These are phyloP conservation scores for Chloroclystis v-ata DNA, from an alignment of 2,888 invertebrate species.

Conservation along the genomic window DNA sequence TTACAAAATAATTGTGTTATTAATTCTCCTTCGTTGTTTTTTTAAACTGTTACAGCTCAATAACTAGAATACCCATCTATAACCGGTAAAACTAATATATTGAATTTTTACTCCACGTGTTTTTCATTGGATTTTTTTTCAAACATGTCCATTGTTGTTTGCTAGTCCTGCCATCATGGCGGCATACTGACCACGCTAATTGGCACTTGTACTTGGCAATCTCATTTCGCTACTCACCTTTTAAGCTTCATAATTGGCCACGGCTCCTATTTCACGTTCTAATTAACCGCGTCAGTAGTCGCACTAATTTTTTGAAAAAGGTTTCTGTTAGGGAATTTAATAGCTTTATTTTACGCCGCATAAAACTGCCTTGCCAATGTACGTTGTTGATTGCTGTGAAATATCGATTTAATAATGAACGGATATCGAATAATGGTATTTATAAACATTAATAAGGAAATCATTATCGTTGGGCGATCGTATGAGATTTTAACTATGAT, in stretches of 20 bases:
- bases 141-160: too few relatives aligned
- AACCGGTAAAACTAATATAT: too few relatives aligned
- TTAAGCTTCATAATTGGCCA: conserved; percentile 62
- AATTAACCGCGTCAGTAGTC: conserved; percentile 72
- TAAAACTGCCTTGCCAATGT: conserved; percentile 51
- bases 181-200: too few relatives aligned
- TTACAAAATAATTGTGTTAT: too few relatives aligned
- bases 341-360: conserved; percentile 61
- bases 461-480: conserved; percentile 17
- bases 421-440: conserved; percentile 31
- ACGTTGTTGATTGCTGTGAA: conserved; percentile 50
- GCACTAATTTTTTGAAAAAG: conserved; percentile 69
- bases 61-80: too few relatives aligned
- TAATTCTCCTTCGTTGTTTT: too few relatives aligned
- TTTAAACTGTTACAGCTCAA: too few relatives aligned
- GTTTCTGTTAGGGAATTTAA: conserved; percentile 64
- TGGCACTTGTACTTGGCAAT: not conserved
- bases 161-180: too few relatives aligned
- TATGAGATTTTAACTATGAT: conserved; percentile 4
- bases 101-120: too few relatives aligned
- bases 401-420: conserved; percentile 50
- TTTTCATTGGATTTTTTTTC: too few relatives aligned
- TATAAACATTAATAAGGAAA: conserved; percentile 26
- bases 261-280: conserved; percentile 67
- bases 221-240: conserved; percentile 52